Conservation (phyloP, 2,888 invertebrate species). For the Ethmia dodecea region DNA sequence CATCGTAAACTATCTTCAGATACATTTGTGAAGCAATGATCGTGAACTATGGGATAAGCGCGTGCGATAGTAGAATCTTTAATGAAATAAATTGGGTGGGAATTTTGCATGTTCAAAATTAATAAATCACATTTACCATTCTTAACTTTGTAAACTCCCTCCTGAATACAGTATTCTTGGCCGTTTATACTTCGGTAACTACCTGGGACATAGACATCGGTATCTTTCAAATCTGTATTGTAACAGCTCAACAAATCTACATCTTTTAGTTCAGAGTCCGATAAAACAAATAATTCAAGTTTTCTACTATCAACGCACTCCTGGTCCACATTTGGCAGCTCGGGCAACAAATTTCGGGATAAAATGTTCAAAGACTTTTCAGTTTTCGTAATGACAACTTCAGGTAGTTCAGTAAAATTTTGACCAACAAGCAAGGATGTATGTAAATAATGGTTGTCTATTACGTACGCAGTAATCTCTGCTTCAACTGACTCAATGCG, state of each 20-base stretch:
- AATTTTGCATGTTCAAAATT: neutral
- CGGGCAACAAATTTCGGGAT: neutral
- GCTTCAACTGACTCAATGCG: conserved; percentile 2
- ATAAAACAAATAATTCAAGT: neutral
- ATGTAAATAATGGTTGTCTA: conserved; percentile 1
- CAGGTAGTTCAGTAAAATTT: conserved; percentile 4
- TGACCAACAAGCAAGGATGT: conserved; percentile 1
- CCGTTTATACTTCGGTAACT: conserved; percentile 3
- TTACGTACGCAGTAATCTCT: conserved; percentile 1
- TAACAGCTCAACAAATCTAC: neutral
- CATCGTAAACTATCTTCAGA: neutral
- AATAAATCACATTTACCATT: neutral
- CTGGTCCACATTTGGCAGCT: neutral
- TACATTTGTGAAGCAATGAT: neutral
- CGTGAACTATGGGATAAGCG: neutral
- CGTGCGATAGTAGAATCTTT: neutral
- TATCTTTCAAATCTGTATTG: neutral
- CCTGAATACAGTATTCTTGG: conserved; percentile 3
- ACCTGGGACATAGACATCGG: conserved; percentile 2
- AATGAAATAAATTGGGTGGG: neutral
- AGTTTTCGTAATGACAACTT: conserved; percentile 5
- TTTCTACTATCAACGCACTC: neutral
- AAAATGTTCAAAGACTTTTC: conserved; percentile 3
- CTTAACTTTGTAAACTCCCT: conserved; percentile 1
- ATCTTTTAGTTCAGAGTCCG: conserved; percentile 1